Evolutionary conservation across 1,140 invertebrate genomes (phyloP), one percentile per base, ranked within the genome.

Genomic region (Platorchestia sp.): DNA sequence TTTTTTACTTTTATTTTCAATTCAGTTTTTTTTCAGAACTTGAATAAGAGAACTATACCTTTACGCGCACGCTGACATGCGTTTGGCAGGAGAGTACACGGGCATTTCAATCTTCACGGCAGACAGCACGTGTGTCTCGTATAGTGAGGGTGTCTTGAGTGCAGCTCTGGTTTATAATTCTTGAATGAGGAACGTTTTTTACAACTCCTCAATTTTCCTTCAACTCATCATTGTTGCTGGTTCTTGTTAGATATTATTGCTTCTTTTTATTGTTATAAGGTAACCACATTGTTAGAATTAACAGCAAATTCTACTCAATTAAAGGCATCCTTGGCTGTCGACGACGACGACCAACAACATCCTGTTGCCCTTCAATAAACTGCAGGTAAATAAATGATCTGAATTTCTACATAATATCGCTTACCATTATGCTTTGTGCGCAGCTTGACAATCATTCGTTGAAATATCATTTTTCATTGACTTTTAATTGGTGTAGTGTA

Each of bases 61-160:
- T 75, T 75, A 75, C 27, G 59, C 14, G 59, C 27, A 75, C 27
- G 59, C 3, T 22, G 3, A 75, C 14, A 75, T 75, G 59, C 59
- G 59, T 75, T 75, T 27, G 10, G 59, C 36, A 75, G 59, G 27
- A 75, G 59, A 14, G 59, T 75, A 75, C 36, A 10, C 14, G 27
- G 59, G 59, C 59, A 75, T 75, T 75, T 75, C 59, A 75, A 22
- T 75, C 59, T 75, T 10, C 59, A 75, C 59, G 59, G 59, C 87
- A 89, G 87, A 89, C 87, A 89, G 87, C 87, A 89, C 87, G 87
- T 89, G 87, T 89, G 43, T 41, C 87, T 44, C n/a, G 43, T 19
- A 14, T 42, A 89, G 87, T 89, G 87, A 41, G 87, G 87, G n/a
- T 89, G 87, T 89, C 87, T 44, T 89, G 43, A 41, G 87, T 14